These are phyloP conservation scores for Antitype chi DNA, from an alignment of 2,888 invertebrate genomes.

Conservation along the genomic window DNA sequence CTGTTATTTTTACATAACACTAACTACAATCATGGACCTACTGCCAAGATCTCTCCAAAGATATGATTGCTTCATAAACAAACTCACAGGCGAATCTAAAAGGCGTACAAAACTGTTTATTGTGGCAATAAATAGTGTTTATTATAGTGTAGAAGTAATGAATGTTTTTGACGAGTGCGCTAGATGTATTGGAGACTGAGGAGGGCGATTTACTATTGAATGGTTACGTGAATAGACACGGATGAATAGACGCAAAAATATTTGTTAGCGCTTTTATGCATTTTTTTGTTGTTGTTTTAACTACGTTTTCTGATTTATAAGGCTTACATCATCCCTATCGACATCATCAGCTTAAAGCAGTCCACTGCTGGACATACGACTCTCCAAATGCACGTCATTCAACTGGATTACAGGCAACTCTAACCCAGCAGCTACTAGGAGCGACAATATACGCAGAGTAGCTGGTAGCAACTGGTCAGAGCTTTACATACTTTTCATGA, in stretches of 20 bases:
- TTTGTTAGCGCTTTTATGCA: too few species aligned
- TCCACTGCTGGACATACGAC: too few species aligned
- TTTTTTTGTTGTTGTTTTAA: neutral
- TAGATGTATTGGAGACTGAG: neutral
- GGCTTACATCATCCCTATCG: neutral
- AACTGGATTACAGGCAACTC: too few species aligned
- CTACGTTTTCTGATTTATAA: neutral
- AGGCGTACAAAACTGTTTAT: constrained; percentile 33
- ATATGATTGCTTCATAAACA: constrained; percentile 18
- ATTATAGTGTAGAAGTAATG: constrained; percentile 5
- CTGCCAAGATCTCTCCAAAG: constrained; percentile 34
- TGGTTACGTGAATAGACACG: constrained; percentile 15
- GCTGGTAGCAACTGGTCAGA: too few species aligned
- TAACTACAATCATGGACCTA: constrained; percentile 2
- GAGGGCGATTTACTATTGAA: neutral
- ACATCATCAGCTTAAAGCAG: too few species aligned
- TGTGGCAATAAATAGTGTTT: constrained; percentile 26
- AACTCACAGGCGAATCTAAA: constrained; percentile 9
- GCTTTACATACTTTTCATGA: neutral
- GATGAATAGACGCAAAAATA: neutral
- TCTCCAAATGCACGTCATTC: too few species aligned
- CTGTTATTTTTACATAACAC: constrained; percentile 16
- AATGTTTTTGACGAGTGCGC: neutral
- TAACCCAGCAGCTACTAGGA: too few species aligned
- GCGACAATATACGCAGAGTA: too few species aligned